Conservation (phyloP, 2,888 invertebrate species). For the Sarcophaga caerulescens region DNA sequence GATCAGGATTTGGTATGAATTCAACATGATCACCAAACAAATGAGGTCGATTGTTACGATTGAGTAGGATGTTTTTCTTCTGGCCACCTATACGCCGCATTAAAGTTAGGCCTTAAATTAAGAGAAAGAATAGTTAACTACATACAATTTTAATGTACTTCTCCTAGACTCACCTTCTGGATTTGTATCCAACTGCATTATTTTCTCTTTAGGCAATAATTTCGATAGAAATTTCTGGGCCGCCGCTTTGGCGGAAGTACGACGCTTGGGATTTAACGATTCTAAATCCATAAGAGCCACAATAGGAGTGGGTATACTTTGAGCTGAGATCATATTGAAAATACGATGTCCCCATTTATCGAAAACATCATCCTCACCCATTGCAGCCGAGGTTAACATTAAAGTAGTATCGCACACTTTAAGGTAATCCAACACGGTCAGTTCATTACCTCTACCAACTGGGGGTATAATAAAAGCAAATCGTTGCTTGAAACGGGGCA, state of each 20-base stretch:
- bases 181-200: conserved; percentile 88
- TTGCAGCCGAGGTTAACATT: conserved; percentile 87
- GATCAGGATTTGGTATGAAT: conserved; percentile 83
- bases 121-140: not conserved
- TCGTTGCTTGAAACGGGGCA: conserved; percentile 94
- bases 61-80: conserved; percentile 88
- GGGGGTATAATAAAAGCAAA: conserved; percentile 90
- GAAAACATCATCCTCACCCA: conserved; percentile 85
- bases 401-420: conserved; percentile 94
- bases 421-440: conserved; percentile 86
- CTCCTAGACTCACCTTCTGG: conserved; percentile 83
- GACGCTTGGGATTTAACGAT: conserved; percentile 87
- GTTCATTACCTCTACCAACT: conserved; percentile 84
- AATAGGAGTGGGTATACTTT: conserved; percentile 90
- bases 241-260: conserved; percentile 82
- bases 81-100: conserved; percentile 89
- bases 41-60: conserved; percentile 91
- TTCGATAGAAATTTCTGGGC: conserved; percentile 83
- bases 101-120: conserved; percentile 83
- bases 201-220: conserved; percentile 91
- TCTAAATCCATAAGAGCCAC: conserved; percentile 89
- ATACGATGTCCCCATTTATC: conserved; percentile 91
- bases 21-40: conserved; percentile 91
- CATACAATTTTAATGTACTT: not conserved
- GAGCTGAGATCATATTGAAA: conserved; percentile 89